Conservation (phyloP, 2,113 vertebrate genomes). For the Puffinus mauretanicus region DNA sequence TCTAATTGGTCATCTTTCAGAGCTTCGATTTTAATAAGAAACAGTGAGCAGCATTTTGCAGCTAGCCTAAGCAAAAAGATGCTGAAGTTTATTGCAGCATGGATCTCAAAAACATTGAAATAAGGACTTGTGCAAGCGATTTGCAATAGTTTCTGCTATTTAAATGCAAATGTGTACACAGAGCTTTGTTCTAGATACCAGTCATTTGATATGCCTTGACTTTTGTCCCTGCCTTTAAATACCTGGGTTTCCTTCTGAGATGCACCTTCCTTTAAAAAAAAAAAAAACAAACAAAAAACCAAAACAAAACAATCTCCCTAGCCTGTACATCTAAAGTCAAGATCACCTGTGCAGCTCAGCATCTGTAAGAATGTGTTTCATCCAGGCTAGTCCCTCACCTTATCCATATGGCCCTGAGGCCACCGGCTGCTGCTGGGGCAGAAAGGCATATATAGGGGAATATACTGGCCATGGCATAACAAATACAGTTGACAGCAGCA, state of each 20-base stretch:
- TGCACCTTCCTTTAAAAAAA: background rate
- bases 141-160: background rate
- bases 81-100: background rate
- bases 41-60: background rate
- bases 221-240: conserved; percentile 3
- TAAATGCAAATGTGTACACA: conserved; percentile 4
- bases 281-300: background rate
- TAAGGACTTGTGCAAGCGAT: background rate
- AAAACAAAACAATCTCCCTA: background rate
- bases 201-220: background rate
- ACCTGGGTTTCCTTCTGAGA: background rate
- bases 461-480: background rate
- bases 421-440: background rate
- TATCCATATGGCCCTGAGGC: background rate
- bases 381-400: background rate
- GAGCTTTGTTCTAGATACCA: background rate
- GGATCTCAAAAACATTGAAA: background rate
- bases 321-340: background rate
- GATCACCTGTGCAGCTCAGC: background rate
- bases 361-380: background rate
- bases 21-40: background rate
- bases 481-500: background rate
- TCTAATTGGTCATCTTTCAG: background rate
- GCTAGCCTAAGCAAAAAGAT: background rate
- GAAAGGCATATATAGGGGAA: background rate